phyloP scores from a whole-genome alignment of 2,113 vertebrate genomes.

The Bothrops jararaca region DNA sequence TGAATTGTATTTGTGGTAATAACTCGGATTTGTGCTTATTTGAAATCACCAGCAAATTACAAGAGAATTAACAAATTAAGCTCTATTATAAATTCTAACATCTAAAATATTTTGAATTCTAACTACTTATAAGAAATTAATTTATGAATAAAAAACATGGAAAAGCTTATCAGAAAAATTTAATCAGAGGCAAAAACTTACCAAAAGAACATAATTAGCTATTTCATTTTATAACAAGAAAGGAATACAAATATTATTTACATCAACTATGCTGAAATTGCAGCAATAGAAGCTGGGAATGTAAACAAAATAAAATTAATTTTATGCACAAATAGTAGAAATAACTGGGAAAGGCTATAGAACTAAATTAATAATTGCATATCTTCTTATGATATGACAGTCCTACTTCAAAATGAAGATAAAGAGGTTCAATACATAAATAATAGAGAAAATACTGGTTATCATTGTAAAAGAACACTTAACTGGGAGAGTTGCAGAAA shows the following conservation, averaged over 20 bases:
- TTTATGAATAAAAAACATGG: neutral
- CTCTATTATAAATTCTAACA: neutral
- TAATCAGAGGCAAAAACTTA: neutral
- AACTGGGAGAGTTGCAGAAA: neutral
- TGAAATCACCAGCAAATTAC: neutral
- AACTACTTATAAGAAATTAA: neutral
- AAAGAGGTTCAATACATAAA: neutral
- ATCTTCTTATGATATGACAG: neutral
- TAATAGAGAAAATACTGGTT: neutral
- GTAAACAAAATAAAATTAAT: neutral
- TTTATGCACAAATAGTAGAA: neutral
- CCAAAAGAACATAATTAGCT: neutral
- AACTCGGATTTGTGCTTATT: neutral
- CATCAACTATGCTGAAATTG: neutral
- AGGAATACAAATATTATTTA: neutral
- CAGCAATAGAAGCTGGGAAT: neutral
- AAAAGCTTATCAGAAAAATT: neutral
- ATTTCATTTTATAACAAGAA: neutral
- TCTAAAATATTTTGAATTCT: neutral
- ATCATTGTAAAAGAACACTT: neutral
- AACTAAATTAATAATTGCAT: neutral
- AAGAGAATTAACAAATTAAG: neutral
- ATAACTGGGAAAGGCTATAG: neutral
- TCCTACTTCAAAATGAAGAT: neutral
- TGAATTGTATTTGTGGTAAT: neutral